These are phyloP conservation scores for Pegea sp. DNA, from an alignment of 23 tunicate species.

Conservation along the genomic window DNA sequence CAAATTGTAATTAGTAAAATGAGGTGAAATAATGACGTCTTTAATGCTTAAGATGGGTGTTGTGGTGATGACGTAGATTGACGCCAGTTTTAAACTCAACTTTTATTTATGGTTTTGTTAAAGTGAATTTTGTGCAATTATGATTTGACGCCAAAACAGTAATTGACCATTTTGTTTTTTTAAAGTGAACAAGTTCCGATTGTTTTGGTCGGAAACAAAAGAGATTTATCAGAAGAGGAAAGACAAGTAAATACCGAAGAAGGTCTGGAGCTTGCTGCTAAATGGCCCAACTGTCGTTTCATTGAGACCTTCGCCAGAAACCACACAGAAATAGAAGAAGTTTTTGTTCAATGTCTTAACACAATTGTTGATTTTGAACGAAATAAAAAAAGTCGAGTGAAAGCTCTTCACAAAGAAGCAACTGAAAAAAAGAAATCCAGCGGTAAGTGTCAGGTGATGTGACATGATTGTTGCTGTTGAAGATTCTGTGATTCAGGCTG, in stretches of 20 bases:
- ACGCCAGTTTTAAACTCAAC: too few species aligned
- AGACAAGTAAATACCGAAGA: conserved; percentile 19
- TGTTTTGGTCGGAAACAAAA: conserved; percentile 61
- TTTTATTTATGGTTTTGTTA: not conserved
- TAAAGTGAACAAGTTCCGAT: conserved; percentile 68
- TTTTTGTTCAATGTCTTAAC: conserved; percentile 17
- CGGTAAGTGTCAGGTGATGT: not conserved
- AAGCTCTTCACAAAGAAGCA: conserved; percentile 40
- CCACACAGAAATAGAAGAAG: conserved; percentile 29
- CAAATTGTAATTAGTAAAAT: conserved; percentile 53
- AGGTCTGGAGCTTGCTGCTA: conserved; percentile 32
- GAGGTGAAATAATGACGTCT: conserved; percentile 4
- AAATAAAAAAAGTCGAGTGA: conserved; percentile 10
- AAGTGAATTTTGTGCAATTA: conserved; percentile 3
- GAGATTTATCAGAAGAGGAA: conserved; percentile 33
- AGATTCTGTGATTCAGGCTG: too few species aligned
- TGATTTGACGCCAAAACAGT: not conserved
- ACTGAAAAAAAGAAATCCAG: conserved; percentile 14
- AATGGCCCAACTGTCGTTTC: conserved; percentile 66
- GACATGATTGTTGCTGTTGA: not conserved
- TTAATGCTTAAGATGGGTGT: not conserved
- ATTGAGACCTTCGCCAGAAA: conserved; percentile 63
- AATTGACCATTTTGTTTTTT: not conserved
- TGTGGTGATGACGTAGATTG: not conserved
- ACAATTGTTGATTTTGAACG: conserved; percentile 28